Evolutionary conservation across 2,113 vertebrate species (phyloP).

Genomic region (Rhabdomys dilectus): DNA sequence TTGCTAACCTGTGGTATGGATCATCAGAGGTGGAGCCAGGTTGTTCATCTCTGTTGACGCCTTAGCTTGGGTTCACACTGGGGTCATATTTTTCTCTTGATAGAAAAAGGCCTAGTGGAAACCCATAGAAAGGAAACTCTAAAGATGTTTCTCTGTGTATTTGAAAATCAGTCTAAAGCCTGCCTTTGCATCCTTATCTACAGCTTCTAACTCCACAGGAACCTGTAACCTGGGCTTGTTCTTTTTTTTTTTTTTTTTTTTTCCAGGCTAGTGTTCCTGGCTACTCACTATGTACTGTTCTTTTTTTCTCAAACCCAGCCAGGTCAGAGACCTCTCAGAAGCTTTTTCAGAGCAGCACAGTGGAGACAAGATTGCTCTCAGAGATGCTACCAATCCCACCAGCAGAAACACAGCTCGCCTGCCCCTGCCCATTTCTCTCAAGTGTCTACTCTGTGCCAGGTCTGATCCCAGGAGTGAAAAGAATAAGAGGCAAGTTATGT

Average conservation of each 20-base stretch:
- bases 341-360: not conserved
- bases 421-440: not conserved
- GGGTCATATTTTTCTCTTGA: not conserved
- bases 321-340: not conserved
- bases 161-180: not conserved
- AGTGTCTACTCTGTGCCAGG: not conserved
- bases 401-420: not conserved
- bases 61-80: not conserved
- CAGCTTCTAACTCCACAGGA: not conserved
- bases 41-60: not conserved
- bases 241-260: not conserved
- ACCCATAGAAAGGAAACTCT: not conserved
- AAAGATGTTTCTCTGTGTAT: not conserved
- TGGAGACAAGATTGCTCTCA: not conserved
- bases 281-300: not conserved
- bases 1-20: not conserved
- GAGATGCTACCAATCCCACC: not conserved
- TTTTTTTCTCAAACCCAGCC: not conserved
- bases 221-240: not conserved
- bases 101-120: not conserved
- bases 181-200: not conserved
- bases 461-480: not conserved
- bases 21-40: not conserved
- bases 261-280: not conserved
- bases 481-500: not conserved